Base-by-base conservation (phyloP, 2,888 invertebrate genomes). In the Acleris literana region DNA sequence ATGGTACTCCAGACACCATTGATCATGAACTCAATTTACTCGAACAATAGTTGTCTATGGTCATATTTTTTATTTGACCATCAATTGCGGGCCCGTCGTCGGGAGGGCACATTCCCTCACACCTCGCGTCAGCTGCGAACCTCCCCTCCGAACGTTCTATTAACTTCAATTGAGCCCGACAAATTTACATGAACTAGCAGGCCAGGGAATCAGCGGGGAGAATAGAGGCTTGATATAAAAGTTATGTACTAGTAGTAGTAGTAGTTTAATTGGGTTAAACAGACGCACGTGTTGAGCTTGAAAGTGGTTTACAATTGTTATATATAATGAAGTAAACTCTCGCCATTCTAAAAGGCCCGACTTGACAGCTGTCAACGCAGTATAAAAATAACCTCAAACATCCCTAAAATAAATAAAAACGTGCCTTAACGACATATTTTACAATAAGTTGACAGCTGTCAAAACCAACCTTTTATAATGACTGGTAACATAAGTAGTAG, bases 91-190 rank as follows among this genome's bases (percentile, higher is more conserved):
- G 77, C 80, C 76, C 76, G 80, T 83, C 84, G 81, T 81, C 84
- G 80, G 75, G 76, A 80, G 76, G 71, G 71, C 74, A 77, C 85
- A 92, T 92, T 92, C 92, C 91, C 91, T 91, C 91, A 90, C 92
- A 92, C 91, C 88, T 90, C 85, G 83, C 89, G 90, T 89, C 92
- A 92, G 92, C 92, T 91, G 86, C 81, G 76, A 79, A 81, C 92
- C 39, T 39, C 39, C 39, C 92, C 92, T 91, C 89, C 83, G 81
- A 74, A 80, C 81, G 79, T 84, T 84, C 87, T 90, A 92, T 92
- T 92, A 92, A 92, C 92, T 92, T 92, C 92, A 92, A 92, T 92
- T 92, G 92, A 90, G 91, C 87, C 79, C 84, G 86, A 91, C 91
- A 92, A 92, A 92, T 92, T 92, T 91, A 92, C 92, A 92, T 92